Conservation (phyloP, 2,113 vertebrate genomes). For the Poeciliopsis turrubarensis region DNA sequence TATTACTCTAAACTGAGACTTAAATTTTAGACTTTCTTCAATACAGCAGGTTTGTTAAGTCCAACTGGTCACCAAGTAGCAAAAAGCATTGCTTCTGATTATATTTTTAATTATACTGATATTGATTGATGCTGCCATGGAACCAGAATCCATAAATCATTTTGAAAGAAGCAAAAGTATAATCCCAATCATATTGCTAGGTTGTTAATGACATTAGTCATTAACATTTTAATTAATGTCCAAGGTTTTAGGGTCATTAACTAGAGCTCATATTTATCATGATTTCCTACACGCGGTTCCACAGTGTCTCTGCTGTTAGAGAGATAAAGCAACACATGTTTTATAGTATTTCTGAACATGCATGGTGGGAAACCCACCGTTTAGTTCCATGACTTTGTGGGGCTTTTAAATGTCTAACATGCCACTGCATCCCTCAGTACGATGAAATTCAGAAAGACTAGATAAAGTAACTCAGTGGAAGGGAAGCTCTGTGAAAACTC, state of each 20-base stretch:
- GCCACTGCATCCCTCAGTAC: not conserved
- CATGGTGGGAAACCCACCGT: not conserved
- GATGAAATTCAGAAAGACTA: not conserved
- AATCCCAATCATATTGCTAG: not conserved
- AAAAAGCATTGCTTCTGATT: not conserved
- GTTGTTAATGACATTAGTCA: too few species aligned
- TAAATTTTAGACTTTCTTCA: too few species aligned
- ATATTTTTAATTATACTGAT: not conserved
- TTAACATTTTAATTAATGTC: too few species aligned
- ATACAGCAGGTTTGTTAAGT: too few species aligned
- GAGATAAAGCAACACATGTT: conserved; percentile 2
- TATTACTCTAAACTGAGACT: too few species aligned
- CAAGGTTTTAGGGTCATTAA: not conserved
- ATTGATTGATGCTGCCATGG: not conserved
- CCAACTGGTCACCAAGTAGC: not conserved
- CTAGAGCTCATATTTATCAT: not conserved
- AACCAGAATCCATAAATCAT: too few species aligned
- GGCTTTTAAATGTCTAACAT: not conserved
- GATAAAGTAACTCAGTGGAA: not conserved
- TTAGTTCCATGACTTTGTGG: not conserved
- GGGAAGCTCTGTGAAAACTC: not conserved
- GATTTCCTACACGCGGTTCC: not conserved
- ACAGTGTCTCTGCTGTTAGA: not conserved
- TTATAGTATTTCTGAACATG: not conserved
- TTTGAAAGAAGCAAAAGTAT: not conserved